Percentiles rank a stretch among this genome's conserved stretches.
phyloP scores from a whole-genome alignment of 2,888 invertebrate genomes.

The Meghimatium bilineatum region DNA sequence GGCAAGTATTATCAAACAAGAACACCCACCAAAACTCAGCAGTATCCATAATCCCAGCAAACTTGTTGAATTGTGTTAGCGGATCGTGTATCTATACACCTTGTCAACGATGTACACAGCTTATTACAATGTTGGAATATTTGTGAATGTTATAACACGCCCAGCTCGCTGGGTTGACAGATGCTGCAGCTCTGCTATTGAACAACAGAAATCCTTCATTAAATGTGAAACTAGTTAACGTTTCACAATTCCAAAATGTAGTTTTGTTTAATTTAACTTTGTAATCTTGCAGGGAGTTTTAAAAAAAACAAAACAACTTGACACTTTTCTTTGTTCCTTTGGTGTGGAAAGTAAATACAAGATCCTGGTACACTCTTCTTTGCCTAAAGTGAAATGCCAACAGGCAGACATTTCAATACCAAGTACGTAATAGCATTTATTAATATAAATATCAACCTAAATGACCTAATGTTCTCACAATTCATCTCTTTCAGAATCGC shows the following conservation, averaged over 20 bases:
- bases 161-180: neutral
- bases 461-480: constrained; percentile 43
- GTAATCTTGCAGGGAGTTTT: neutral
- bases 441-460: constrained; percentile 7
- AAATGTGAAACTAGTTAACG: neutral
- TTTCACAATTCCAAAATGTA: neutral
- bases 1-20: neutral
- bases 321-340: neutral
- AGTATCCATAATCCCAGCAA: neutral
- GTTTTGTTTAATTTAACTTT: too few species aligned
- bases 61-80: neutral
- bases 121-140: neutral
- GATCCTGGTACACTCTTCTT: neutral
- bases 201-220: neutral
- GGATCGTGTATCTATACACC: neutral
- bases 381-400: constrained; percentile 9
- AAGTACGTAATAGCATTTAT: constrained; percentile 8
- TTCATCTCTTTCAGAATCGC: constrained; percentile 50
- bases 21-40: neutral
- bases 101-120: neutral
- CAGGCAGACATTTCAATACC: constrained; percentile 20
- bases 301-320: neutral
- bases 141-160: neutral
- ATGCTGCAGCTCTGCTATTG: neutral
- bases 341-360: neutral